Evolutionary conservation across 2,888 invertebrate species (phyloP).

Genomic region (Megalurothrips usitatus): DNA sequence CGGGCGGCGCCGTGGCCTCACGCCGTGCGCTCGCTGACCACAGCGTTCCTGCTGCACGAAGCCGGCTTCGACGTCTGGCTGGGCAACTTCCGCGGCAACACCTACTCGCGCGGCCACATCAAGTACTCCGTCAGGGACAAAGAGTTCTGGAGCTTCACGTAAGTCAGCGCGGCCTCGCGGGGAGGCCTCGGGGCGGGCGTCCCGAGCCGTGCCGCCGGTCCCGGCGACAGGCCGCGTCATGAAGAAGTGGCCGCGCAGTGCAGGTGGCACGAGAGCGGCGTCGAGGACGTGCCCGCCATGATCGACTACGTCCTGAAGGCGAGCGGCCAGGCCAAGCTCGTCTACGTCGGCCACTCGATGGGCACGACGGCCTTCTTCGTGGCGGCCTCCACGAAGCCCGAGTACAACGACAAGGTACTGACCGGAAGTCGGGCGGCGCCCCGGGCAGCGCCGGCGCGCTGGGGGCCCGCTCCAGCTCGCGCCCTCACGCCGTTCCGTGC

Average conservation of each 20-base stretch:
- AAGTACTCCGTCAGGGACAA: slow-evolving; percentile 47
- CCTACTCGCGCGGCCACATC: slow-evolving; percentile 62
- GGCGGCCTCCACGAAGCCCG: slow-evolving; percentile 60
- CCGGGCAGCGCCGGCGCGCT: no score
- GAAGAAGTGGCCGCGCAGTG: slow-evolving; percentile 39
- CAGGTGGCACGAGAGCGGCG: slow-evolving; percentile 83
- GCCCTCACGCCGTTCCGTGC: no score
- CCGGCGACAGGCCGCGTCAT: no score
- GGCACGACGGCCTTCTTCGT: slow-evolving; percentile 73
- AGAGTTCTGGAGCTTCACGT: slow-evolving; percentile 63
- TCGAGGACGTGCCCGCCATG: slow-evolving; percentile 77
- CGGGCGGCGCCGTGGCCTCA: not conserved
- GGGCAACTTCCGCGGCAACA: slow-evolving; percentile 76
- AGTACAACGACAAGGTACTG: slow-evolving; percentile 58
- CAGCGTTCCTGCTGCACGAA: slow-evolving; percentile 47
- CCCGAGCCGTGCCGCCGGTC: no score
- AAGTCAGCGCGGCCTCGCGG: slow-evolving; percentile 33
- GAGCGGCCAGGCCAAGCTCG: slow-evolving; percentile 52
- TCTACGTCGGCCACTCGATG: slow-evolving; percentile 87
- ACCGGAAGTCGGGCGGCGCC: no score
- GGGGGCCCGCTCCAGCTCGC: no score
- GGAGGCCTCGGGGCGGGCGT: no score
- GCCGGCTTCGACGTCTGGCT: slow-evolving; percentile 42
- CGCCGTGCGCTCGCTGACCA: not conserved
- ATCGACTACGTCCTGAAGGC: slow-evolving; percentile 61